Evolutionary conservation across 2,797 vertebrate species (phyloP).

Genomic region (Sebastes vulpes): DNA sequence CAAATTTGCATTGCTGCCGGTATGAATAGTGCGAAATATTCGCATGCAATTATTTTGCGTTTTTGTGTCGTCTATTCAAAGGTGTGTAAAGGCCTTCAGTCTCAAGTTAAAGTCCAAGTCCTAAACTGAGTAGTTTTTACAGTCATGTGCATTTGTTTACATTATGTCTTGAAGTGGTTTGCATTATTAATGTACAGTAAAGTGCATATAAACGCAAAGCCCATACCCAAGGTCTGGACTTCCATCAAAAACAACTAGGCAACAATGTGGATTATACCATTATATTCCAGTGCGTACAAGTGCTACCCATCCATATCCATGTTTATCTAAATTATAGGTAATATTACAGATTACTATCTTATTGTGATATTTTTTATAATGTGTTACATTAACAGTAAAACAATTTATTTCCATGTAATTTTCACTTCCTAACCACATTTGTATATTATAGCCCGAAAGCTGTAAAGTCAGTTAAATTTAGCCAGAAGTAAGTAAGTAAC

Average conservation of each 20-base stretch:
- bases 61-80: too few relatives aligned
- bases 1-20: neutral
- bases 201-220: neutral
- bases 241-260: neutral
- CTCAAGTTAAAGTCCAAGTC: neutral
- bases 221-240: neutral
- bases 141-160: neutral
- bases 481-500: constrained; percentile 20
- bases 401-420: neutral
- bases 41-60: too few relatives aligned
- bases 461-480: constrained; percentile 25
- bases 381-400: neutral
- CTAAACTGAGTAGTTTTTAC: neutral
- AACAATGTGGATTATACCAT: neutral
- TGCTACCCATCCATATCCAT: neutral
- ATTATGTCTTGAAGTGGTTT: neutral
- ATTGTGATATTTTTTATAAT: neutral
- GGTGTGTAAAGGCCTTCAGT: too few relatives aligned
- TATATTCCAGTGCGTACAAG: neutral
- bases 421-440: neutral
- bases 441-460: neutral
- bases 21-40: too few relatives aligned
- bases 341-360: neutral
- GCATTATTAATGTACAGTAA: neutral
- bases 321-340: neutral